Evolutionary conservation across 2,113 vertebrate species (phyloP), one percentile per base, ranked within the genome.

Genomic region (Pogonocichla stellata): DNA sequence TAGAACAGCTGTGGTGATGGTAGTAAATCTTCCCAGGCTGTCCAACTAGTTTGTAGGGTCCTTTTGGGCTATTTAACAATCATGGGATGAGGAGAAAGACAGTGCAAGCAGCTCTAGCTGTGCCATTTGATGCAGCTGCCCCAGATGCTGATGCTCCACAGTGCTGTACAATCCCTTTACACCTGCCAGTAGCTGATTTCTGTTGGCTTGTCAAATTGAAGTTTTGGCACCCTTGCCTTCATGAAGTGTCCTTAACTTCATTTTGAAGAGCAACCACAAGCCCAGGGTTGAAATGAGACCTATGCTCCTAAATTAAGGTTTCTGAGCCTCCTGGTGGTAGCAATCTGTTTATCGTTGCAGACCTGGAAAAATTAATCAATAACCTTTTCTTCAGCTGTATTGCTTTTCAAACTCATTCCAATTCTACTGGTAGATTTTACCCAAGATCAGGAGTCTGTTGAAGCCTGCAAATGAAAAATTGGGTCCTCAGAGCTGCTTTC

Each of bases 131-230:
- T 36, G 4, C 0, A 3, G 29, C n/a, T 69, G 2, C 33, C 60
- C 26, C 10, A 17, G 42, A 19, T 67, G 34, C 40, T 62, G 42
- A 5, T 58, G 33, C 33, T 85, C 48, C 10, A 3, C 18, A 24
- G 36, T 2, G 0, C 29, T 4, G 11, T 24, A 51, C 16, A 54
- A 1, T 75, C 1, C 0, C 29, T 83, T 69, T n/a, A 12, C n/a
- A 28, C 8, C 10, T 80, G 57, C 31, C 74, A 57, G 31, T 4
- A 26, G 19, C 0, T 56, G 34, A 34, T n/a, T 47, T 54, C 36
- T 89, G 2, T n/a, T 74, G 38, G 19, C 33, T 64, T 58, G 34
- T 60, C 31, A 83, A 43, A 36, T 9, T 0, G 3, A 75, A 45
- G 5, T 56, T 79, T 88, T 40, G 42, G 9, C 54, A 53, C 38